Base-by-base conservation (phyloP, 2,797 vertebrate species). In the Acanthiza pusilla region DNA sequence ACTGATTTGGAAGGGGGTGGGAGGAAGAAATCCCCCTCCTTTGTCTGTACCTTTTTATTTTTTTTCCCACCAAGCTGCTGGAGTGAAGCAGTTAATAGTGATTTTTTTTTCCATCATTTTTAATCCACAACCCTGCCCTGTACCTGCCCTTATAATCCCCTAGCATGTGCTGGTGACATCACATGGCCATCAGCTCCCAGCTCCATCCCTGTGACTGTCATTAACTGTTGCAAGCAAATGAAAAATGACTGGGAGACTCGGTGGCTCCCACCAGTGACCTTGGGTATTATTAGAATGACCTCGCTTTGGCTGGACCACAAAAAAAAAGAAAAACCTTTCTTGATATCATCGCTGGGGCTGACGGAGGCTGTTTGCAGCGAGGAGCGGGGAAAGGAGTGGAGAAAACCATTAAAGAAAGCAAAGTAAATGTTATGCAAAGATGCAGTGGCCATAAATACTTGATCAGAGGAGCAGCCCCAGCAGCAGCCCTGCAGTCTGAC, bases 281-380 rank as follows among this genome's bases (percentile, higher is more conserved):
- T 97, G 97, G 97, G 98, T 98, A 98, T 98, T 98, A 98, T 99
- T 98, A 98, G 97, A 98, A 98, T 98, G 98, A 98, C 98, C 98
- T 98, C 97, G 95, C 97, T 98, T 98, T 98, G 98, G 98, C 98
- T 97, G 98, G 98, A 98, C 98, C 98, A 98, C 97, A 96, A 96
- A 97, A 96, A 81, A 65, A 85, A 50, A 76, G 27, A 60, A 48
- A 78, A 93, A 85, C 89, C 97, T 97, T 98, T 98, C 98, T 98
- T 98, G 98, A 98, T 98, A 98, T 98, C 96, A 97, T 97, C 98
- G 89, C 97, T 97, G 98, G 73, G 92, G 97, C 97, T 97, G 97
- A 77, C 96, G 50, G 70, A 89, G 42, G 75, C 88, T 88, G 72
- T 77, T 89, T 81, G 84, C 65, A 36, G 53, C 0, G 0, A 91